Percentiles rank a stretch among this genome's conserved stretches.
phyloP scores from a whole-genome alignment of 1,140 invertebrate species.

The Tetragonula clypearis region DNA sequence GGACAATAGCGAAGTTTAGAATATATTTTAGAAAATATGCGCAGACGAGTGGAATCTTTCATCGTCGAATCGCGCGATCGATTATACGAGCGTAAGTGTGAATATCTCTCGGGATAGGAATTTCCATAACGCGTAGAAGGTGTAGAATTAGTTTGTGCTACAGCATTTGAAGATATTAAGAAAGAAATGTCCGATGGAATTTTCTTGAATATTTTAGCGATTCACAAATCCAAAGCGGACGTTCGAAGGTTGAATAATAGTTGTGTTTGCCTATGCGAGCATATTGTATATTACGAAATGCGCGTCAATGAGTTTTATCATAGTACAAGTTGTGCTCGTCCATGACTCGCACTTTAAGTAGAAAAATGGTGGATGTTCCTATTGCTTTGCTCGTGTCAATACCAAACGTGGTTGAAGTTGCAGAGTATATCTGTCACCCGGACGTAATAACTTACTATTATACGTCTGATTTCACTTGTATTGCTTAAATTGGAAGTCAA shows the following conservation, averaged over 20 bases:
- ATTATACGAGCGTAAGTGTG: conserved; percentile 14
- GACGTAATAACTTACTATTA: background rate
- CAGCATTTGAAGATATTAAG: background rate
- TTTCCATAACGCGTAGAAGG: background rate
- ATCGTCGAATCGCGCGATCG: conserved; percentile 23
- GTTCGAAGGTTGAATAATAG: conserved; percentile 49
- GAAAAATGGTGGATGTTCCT: conserved; percentile 58
- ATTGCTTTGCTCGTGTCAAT: conserved; percentile 41
- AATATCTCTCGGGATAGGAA: conserved; percentile 27
- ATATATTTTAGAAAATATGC: conserved; percentile 21
- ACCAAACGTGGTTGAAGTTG: conserved; percentile 23
- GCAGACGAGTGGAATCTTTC: conserved; percentile 9
- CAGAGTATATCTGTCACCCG: conserved; percentile 13
- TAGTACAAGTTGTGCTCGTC: conserved; percentile 11
- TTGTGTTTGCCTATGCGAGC: conserved; percentile 8
- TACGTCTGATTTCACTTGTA: background rate
- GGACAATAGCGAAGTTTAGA: background rate
- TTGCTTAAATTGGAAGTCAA: too few species aligned
- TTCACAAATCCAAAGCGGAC: background rate
- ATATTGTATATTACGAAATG: conserved; percentile 49
- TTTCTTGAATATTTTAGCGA: background rate
- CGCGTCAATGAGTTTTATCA: conserved; percentile 31
- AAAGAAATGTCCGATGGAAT: background rate
- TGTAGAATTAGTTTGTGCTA: background rate
- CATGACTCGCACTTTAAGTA: conserved; percentile 43